Evolutionary conservation across 2,888 invertebrate genomes (phyloP), one percentile per base, ranked within the genome.

Genomic region (Octonoba sinensis): DNA sequence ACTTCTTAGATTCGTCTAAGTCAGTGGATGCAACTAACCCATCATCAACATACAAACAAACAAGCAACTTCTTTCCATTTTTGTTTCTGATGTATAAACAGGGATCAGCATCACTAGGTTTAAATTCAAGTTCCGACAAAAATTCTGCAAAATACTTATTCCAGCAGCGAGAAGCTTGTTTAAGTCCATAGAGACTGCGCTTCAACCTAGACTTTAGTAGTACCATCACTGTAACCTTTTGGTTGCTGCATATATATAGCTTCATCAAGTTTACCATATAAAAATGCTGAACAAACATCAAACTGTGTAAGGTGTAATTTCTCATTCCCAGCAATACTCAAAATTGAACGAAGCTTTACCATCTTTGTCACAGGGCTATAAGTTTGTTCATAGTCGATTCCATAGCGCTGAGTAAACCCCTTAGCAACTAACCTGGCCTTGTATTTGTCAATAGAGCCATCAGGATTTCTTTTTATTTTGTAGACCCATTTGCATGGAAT

Each of bases 401-500:
- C 54, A 12, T 59, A 36, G 27, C 69, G 22, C 47, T 83, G 84
- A 66, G 60, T 54, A 67, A 59, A 84, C 3, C 64, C 62, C 15
- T 62, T 62, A 44, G 13, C 27, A 27, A 62, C 62, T 36, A 62
- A n/a, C 18, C 62, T 62, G 15, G 59, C 59, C 24, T 69, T 65
- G 46, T 49, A 65, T 24, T 59, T 59, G 4, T 59, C 59, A 24
- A 59, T 59, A 15, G 36, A 24, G 15, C 77, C 83, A 60, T 83
- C 83, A 51, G 69, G 83, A 69, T 82, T 69, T 57, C 47, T 56
- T 51, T 85, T 85, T 3, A 83, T 49, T 18, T 46, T 62, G 56
- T 44, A 85, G 16, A 84, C 70, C 83, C 81, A 84, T 54, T 78
- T 79, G 24, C 71, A 73, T 15, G 60, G 51, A 24, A 54, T 51